phyloP scores from a whole-genome alignment of 2,888 invertebrate genomes.

The Opisthograptis luteolata region DNA sequence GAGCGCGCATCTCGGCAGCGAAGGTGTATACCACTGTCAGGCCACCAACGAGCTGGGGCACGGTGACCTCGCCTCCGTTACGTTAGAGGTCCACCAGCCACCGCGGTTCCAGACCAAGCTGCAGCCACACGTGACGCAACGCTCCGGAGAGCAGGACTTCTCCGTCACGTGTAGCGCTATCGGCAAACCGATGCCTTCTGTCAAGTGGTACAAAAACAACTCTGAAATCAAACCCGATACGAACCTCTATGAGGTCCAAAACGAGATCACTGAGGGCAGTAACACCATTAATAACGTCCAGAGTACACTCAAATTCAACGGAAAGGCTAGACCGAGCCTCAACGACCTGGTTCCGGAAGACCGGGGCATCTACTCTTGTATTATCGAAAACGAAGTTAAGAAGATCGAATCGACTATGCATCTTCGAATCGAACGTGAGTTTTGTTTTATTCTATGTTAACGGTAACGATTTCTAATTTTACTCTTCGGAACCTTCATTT shows the following conservation, averaged over 20 bases:
- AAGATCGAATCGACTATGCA: constrained; percentile 95
- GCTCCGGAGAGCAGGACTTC: constrained; percentile 91
- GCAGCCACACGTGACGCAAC: constrained; percentile 91
- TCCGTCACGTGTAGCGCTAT: constrained; percentile 93
- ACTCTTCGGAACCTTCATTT: not conserved
- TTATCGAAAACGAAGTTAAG: constrained; percentile 95
- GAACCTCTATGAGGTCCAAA: constrained; percentile 92
- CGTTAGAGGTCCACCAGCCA: constrained; percentile 94
- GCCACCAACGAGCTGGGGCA: constrained; percentile 95
- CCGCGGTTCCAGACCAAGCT: constrained; percentile 93
- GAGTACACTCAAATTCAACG: constrained; percentile 91
- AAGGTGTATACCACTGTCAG: constrained; percentile 95
- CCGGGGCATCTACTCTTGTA: constrained; percentile 93
- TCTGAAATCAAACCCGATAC: constrained; percentile 90
- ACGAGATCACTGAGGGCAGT: constrained; percentile 89
- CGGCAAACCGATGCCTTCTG: constrained; percentile 93
- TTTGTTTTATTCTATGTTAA: constrained; percentile 2
- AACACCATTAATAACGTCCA: constrained; percentile 93
- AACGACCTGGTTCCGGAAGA: constrained; percentile 93
- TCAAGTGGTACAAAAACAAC: constrained; percentile 94
- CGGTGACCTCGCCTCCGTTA: constrained; percentile 93
- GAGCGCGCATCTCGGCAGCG: constrained; percentile 92
- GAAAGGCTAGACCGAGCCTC: constrained; percentile 89
- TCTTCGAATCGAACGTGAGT: constrained; percentile 94
- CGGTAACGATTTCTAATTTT: not conserved